These are phyloP conservation scores for Peribatodes rhomboidaria DNA, from an alignment of 2,888 invertebrate species.

Conservation along the genomic window DNA sequence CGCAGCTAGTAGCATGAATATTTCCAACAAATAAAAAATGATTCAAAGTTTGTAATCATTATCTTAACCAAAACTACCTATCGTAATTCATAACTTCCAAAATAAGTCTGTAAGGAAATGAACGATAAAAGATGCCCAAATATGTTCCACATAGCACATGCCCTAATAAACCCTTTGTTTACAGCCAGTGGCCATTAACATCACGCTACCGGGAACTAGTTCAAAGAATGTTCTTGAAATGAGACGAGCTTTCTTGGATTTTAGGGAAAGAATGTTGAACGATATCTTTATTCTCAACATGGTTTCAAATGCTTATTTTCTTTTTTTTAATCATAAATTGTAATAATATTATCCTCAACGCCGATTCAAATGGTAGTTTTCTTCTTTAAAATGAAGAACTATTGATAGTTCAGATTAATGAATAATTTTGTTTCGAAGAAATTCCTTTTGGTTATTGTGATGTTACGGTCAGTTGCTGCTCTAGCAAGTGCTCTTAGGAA, in stretches of 20 bases:
- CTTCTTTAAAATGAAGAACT: too few relatives aligned
- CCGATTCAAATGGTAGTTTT: too few relatives aligned
- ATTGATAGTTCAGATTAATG: too few relatives aligned
- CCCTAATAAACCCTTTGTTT: constrained; percentile 58
- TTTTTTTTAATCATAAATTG: neutral
- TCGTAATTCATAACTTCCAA: neutral
- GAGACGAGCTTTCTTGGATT: constrained; percentile 20
- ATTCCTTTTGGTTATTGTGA: too few relatives aligned
- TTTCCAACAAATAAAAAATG: neutral
- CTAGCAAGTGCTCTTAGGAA: too few relatives aligned
- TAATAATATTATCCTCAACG: neutral
- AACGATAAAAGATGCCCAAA: constrained; percentile 39
- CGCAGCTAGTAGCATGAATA: too few relatives aligned
- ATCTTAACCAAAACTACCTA: too few relatives aligned
- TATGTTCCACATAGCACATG: constrained; percentile 46
- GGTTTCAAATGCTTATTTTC: neutral
- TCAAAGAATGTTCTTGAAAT: constrained; percentile 4
- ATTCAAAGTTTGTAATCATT: neutral
- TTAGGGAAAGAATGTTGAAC: constrained; percentile 15
- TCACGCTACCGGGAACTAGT: constrained; percentile 28
- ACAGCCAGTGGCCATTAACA: constrained; percentile 50
- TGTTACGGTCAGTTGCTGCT: too few relatives aligned
- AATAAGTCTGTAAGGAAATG: constrained; percentile 23
- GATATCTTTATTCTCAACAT: neutral
- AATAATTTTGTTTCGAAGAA: too few relatives aligned